Conservation (phyloP, 2,113 vertebrate genomes). For the Symphodus melops region DNA sequence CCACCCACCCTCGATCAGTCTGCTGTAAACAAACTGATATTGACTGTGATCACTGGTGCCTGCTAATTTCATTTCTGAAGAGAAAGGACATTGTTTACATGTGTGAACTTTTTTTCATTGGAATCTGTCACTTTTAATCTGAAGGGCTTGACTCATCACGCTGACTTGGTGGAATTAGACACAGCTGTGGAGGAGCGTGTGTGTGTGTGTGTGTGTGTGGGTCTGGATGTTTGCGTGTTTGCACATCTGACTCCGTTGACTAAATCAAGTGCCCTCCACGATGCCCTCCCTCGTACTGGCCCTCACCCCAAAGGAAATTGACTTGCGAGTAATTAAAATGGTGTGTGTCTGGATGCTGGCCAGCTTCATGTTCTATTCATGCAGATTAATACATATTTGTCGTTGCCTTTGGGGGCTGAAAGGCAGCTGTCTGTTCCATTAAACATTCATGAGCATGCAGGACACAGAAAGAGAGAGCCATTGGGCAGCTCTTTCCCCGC, state of each 20-base stretch:
- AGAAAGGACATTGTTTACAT: conserved; percentile 2
- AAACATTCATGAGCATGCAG: conserved; percentile 82
- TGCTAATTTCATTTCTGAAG: conserved; percentile 41
- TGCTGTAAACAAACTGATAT: conserved; percentile 67
- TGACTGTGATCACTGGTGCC: conserved; percentile 63
- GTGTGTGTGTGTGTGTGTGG: background rate
- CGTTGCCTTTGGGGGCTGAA: conserved; percentile 76
- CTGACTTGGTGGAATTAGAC: conserved; percentile 1
- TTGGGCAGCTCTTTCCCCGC: conserved; percentile 55
- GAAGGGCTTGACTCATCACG: background rate
- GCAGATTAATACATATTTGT: conserved; percentile 86
- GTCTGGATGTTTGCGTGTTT: background rate
- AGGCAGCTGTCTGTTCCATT: conserved; percentile 81
- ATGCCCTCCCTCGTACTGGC: conserved; percentile 23
- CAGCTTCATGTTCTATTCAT: conserved; percentile 85
- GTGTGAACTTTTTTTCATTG: conserved; percentile 15
- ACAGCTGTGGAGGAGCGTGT: conserved; percentile 4
- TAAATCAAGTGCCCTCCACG: conserved; percentile 43
- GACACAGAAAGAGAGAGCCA: conserved; percentile 47
- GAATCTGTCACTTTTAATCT: conserved; percentile 12
- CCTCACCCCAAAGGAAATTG: conserved; percentile 70
- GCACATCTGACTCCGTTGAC: conserved; percentile 12
- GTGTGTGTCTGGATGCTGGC: conserved; percentile 75
- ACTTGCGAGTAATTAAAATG: conserved; percentile 83
- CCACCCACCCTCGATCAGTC: conserved; percentile 50